Evolutionary conservation across 1,140 invertebrate genomes (phyloP).

Genomic region (Platyura marginata): DNA sequence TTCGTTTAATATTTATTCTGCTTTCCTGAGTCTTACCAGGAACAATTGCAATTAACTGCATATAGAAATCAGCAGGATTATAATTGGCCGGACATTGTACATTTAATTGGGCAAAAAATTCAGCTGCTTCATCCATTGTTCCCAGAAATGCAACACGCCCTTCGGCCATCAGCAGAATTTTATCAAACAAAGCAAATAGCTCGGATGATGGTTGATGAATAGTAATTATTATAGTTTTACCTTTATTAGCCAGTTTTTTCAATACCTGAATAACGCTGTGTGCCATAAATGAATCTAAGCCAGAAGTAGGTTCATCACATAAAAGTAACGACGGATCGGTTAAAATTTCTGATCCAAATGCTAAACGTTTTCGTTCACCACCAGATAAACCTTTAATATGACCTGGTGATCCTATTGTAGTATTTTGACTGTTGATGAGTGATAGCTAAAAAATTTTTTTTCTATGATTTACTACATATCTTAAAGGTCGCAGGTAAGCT

Average conservation of each 20-base stretch:
- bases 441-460: too few relatives aligned
- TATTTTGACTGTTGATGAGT: conserved; percentile 69
- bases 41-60: conserved; percentile 75
- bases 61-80: conserved; percentile 90
- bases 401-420: conserved; percentile 72
- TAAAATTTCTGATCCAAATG: conserved; percentile 88
- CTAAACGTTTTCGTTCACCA: conserved; percentile 87
- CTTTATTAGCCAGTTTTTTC: conserved; percentile 56
- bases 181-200: conserved; percentile 82
- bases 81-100: conserved; percentile 69
- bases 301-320: conserved; percentile 93
- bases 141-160: conserved; percentile 84
- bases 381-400: conserved; percentile 83
- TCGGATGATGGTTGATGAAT: conserved; percentile 95
- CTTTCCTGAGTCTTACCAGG: conserved; percentile 63
- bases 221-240: conserved; percentile 84
- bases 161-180: conserved; percentile 77
- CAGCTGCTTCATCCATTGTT: conserved; percentile 50
- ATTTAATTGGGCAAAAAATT: conserved; percentile 68
- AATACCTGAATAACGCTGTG: conserved; percentile 75
- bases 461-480: conserved; percentile 30
- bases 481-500: too few relatives aligned
- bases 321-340: conserved; percentile 91
- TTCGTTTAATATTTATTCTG: conserved; percentile 49
- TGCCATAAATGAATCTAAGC: conserved; percentile 70